A percentile compares a stretch with the other conserved stretches of the same genome.
Evolutionary conservation across 2,888 invertebrate genomes (phyloP).

Genomic region (Hypomecis punctinalis): DNA sequence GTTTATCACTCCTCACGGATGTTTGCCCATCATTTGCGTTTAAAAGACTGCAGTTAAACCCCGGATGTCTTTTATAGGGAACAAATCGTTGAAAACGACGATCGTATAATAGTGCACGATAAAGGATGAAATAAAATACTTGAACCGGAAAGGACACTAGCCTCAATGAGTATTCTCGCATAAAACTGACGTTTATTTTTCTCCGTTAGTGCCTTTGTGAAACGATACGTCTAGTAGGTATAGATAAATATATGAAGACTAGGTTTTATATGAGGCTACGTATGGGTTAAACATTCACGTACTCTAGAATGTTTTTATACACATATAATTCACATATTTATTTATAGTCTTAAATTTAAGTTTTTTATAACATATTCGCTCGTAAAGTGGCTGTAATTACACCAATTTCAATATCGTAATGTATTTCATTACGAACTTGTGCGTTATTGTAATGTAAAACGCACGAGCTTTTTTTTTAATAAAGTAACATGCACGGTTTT

Average conservation of each 20-base stretch:
- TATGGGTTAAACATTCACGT: no score
- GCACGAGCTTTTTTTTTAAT: no score
- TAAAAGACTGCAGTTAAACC: constrained; percentile 27
- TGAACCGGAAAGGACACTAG: constrained; percentile 33
- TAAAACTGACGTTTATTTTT: constrained; percentile 31
- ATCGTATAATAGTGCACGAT: constrained; percentile 21
- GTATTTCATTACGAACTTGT: no score
- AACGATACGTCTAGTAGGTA: constrained; percentile 26
- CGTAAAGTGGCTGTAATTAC: no score
- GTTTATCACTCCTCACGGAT: constrained; percentile 22
- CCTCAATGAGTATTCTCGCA: constrained; percentile 28
- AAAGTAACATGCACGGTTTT: no score
- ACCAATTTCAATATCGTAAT: no score
- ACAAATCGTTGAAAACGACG: constrained; percentile 32
- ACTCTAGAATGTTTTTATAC: no score
- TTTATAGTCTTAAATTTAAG: no score
- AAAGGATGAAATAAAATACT: constrained; percentile 31
- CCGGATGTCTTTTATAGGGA: constrained; percentile 33
- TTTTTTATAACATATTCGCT: no score
- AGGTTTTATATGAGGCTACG: not conserved
- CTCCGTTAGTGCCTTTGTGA: constrained; percentile 27
- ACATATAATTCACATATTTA: no score
- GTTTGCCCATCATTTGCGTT: constrained; percentile 34
- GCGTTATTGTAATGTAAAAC: no score
- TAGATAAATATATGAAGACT: constrained; percentile 13